These are phyloP conservation scores for Spea bombifrons DNA, from an alignment of 2,113 vertebrate genomes.

Conservation along the genomic window DNA sequence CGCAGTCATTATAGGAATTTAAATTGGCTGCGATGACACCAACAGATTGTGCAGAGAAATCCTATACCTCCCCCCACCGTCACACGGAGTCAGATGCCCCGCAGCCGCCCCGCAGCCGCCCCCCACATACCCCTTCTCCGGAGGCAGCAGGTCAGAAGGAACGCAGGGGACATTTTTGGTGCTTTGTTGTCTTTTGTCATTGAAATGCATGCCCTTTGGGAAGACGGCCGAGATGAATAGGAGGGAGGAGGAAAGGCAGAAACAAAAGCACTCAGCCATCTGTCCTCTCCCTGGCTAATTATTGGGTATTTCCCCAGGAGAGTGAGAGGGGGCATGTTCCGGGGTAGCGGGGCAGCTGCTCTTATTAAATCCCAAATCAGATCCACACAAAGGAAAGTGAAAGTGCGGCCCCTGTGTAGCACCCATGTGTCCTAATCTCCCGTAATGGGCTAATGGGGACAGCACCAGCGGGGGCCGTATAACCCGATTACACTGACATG, in stretches of 20 bases:
- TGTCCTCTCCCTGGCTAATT: conserved; percentile 44
- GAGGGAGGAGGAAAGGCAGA: not conserved
- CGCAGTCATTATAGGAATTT: not conserved
- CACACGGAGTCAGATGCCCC: conserved; percentile 35
- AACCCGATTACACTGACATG: conserved; percentile 10
- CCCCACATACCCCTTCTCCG: conserved; percentile 17
- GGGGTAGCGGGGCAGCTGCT: conserved; percentile 37
- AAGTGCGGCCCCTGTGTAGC: conserved; percentile 15
- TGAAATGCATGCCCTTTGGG: conserved; percentile 25
- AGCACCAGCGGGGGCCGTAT: conserved; percentile 3
- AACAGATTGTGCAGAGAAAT: conserved; percentile 20
- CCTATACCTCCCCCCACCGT: not conserved
- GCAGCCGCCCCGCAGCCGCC: conserved; percentile 8
- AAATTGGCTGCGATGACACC: not conserved
- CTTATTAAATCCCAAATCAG: conserved; percentile 27
- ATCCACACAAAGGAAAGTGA: conserved; percentile 29
- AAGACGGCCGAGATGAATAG: conserved; percentile 6
- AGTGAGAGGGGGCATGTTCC: not conserved
- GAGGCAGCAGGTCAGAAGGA: conserved; percentile 36
- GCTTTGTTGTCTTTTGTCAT: conserved; percentile 36
- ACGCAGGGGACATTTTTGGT: conserved; percentile 5
- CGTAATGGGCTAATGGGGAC: conserved; percentile 8
- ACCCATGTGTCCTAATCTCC: conserved; percentile 28
- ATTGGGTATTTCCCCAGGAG: conserved; percentile 45
- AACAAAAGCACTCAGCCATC: conserved; percentile 45